Evolutionary conservation across 1,140 invertebrate species (phyloP).

Genomic region (Panagrolaimus sp.): DNA sequence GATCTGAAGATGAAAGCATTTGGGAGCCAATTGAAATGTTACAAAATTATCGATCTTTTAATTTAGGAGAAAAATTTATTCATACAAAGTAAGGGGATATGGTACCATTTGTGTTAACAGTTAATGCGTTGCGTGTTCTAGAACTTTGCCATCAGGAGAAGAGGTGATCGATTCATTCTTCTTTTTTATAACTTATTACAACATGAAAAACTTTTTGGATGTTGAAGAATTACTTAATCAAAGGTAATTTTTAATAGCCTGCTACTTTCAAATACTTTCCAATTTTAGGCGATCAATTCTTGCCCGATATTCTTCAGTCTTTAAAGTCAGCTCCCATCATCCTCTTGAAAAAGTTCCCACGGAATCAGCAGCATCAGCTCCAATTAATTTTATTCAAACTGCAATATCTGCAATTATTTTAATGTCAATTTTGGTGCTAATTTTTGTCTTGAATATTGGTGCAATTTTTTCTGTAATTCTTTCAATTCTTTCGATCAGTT

Average conservation of each 20-base stretch:
- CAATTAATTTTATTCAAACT: slow-evolving; percentile 51
- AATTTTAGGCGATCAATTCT: slow-evolving; percentile 35
- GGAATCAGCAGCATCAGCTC: slow-evolving; percentile 49
- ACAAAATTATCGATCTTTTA: slow-evolving; percentile 45
- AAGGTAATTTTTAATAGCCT: no score
- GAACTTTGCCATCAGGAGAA: slow-evolving; percentile 33
- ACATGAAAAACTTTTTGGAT: slow-evolving; percentile 49
- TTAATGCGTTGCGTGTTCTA: slow-evolving; percentile 32
- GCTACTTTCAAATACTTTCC: no score
- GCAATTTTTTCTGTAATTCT: slow-evolving; percentile 51
- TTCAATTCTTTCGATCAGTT: slow-evolving; percentile 51
- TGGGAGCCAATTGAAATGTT: slow-evolving; percentile 40
- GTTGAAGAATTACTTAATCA: slow-evolving; percentile 41
- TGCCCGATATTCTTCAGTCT: slow-evolving; percentile 28
- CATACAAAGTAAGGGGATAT: slow-evolving; percentile 27
- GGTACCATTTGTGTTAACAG: background rate
- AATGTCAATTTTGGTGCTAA: slow-evolving; percentile 50
- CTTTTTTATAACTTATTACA: slow-evolving; percentile 49
- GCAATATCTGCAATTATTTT: slow-evolving; percentile 47
- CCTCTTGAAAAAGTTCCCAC: slow-evolving; percentile 54
- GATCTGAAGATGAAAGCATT: slow-evolving; percentile 45
- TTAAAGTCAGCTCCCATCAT: slow-evolving; percentile 47
- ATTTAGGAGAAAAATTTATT: slow-evolving; percentile 46
- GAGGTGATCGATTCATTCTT: slow-evolving; percentile 48
- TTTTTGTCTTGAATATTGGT: slow-evolving; percentile 49